Conservation (phyloP, 1,140 invertebrate genomes). For the Lasioglossum baleicum region DNA sequence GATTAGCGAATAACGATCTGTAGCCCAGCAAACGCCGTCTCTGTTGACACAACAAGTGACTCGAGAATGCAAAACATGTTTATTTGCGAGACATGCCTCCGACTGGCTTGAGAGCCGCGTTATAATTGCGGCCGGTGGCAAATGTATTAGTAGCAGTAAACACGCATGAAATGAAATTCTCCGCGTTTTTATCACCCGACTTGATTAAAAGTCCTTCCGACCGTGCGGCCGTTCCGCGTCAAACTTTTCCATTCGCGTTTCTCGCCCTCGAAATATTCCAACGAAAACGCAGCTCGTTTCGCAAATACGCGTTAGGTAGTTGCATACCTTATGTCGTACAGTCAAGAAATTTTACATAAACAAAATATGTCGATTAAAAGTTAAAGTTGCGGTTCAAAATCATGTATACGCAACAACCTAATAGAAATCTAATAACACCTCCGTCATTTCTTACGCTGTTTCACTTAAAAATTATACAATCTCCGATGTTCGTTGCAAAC, state of each 20-base stretch:
- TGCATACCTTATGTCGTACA: too few species aligned
- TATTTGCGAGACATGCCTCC: not conserved
- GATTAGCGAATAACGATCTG: not conserved
- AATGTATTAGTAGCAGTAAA: not conserved
- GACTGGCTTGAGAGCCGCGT: not conserved
- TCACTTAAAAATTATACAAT: too few species aligned
- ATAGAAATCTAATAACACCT: too few species aligned
- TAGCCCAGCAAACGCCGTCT: too few species aligned
- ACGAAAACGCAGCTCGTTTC: not conserved
- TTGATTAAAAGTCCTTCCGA: too few species aligned
- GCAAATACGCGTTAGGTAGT: not conserved
- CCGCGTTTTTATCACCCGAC: not conserved
- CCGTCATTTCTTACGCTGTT: too few species aligned
- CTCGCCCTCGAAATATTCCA: not conserved
- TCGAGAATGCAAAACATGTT: conserved; percentile 3
- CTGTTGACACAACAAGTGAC: conserved; percentile 1
- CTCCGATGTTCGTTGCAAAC: not conserved
- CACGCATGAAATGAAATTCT: not conserved
- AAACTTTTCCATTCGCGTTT: too few species aligned
- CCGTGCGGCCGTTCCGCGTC: too few species aligned
- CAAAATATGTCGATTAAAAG: too few species aligned
- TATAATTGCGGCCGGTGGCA: not conserved
- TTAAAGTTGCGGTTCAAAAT: too few species aligned
- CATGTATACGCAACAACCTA: too few species aligned
- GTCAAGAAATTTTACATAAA: too few species aligned